Conservation (phyloP, 2,113 vertebrate genomes). For the Python bivittatus region DNA sequence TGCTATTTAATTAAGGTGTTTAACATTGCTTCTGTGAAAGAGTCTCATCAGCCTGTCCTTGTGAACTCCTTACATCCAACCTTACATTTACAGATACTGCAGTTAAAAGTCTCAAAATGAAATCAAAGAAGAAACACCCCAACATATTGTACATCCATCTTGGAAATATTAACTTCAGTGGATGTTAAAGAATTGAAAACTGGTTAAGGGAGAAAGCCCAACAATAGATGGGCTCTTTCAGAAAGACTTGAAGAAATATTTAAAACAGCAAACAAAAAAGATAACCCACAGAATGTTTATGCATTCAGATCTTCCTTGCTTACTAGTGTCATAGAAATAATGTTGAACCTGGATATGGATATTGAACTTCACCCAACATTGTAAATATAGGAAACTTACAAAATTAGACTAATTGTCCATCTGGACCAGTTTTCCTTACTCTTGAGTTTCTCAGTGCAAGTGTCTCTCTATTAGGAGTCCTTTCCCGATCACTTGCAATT, state of each 20-base stretch:
- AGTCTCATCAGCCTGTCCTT: neutral
- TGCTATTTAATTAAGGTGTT: neutral
- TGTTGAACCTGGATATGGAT: neutral
- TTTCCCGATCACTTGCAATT: neutral
- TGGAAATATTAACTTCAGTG: neutral
- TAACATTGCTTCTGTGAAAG: neutral
- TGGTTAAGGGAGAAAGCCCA: neutral
- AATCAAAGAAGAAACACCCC: neutral
- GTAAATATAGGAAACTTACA: neutral
- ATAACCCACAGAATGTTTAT: neutral
- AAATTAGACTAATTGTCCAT: neutral
- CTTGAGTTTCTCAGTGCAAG: neutral
- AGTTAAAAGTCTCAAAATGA: neutral
- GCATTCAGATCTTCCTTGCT: neutral
- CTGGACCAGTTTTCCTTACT: neutral
- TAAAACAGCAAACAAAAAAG: neutral
- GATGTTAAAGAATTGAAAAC: neutral
- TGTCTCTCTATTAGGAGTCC: neutral
- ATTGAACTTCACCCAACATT: neutral
- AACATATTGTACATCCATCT: no score
- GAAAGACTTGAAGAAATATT: neutral
- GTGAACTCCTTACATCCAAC: neutral
- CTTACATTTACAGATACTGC: neutral
- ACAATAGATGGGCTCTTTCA: neutral
- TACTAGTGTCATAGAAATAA: neutral